phyloP scores from a whole-genome alignment of 2,797 vertebrate genomes.

The Miichthys miiuy region DNA sequence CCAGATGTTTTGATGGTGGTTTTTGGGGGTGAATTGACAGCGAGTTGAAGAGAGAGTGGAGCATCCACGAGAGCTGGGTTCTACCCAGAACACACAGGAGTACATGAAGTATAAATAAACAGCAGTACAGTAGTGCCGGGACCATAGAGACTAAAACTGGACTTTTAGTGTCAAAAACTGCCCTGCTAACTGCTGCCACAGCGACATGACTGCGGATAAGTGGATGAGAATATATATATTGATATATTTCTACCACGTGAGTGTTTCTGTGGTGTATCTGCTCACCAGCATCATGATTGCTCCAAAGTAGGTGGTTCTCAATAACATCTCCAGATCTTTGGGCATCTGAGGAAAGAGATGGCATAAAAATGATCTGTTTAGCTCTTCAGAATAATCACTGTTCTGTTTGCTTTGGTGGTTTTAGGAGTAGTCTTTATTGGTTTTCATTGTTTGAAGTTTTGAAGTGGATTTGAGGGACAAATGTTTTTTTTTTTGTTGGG shows the following conservation, averaged over 20 bases:
- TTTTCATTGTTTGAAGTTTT: too few relatives aligned
- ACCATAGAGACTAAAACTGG: too few relatives aligned
- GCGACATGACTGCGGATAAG: too few relatives aligned
- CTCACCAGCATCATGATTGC: constrained; percentile 92
- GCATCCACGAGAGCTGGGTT: constrained; percentile 88
- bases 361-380: too few relatives aligned
- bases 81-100: constrained; percentile 70
- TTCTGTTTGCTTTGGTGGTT: too few relatives aligned
- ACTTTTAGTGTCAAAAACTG: too few relatives aligned
- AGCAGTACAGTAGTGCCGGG: background rate
- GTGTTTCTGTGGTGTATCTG: background rate
- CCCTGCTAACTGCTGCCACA: too few relatives aligned
- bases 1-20: constrained; percentile 91
- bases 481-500: background rate
- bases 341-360: constrained; percentile 86
- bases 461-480: too few relatives aligned
- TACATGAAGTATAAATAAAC: background rate
- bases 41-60: constrained; percentile 88
- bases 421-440: background rate
- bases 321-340: constrained; percentile 91
- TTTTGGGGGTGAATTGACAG: constrained; percentile 86
- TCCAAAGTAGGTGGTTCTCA: constrained; percentile 94
- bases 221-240: too few relatives aligned
- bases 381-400: too few relatives aligned
- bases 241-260: background rate